Conservation (phyloP, 1,140 invertebrate species). For the Lanistes nyassanus region DNA sequence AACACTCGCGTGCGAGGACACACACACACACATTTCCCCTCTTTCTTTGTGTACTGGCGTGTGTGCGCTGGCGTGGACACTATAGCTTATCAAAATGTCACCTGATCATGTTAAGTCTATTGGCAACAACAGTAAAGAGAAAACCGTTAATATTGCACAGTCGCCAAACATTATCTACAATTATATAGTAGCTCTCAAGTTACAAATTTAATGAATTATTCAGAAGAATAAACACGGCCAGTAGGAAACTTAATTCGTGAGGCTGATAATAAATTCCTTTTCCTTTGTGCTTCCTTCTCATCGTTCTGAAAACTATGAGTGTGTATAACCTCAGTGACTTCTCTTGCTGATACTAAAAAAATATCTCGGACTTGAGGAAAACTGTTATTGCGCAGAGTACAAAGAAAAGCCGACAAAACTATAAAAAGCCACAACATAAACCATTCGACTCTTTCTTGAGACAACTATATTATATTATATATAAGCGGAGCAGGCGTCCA, state of each 20-base stretch:
- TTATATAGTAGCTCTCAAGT: not conserved
- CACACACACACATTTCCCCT: not conserved
- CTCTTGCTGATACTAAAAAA: not conserved
- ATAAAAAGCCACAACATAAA: constrained; percentile 4
- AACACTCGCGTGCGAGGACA: too few species aligned
- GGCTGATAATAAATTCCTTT: too few species aligned
- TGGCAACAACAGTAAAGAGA: not conserved
- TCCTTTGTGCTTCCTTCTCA: too few species aligned
- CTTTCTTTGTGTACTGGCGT: constrained; percentile 2
- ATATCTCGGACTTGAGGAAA: not conserved
- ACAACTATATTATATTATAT: not conserved
- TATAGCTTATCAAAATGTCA: not conserved
- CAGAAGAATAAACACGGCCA: too few species aligned
- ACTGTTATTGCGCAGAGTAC: not conserved
- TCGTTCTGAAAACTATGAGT: too few species aligned
- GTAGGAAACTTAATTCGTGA: too few species aligned
- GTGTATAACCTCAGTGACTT: too few species aligned
- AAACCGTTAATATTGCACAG: not conserved
- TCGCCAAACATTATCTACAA: not conserved
- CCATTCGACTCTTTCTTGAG: too few species aligned
- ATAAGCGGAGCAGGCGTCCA: not conserved
- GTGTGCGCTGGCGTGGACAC: constrained; percentile 7
- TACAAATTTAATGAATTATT: not conserved
- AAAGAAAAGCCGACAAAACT: not conserved
- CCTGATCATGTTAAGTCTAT: not conserved